Conservation (phyloP, 2,797 vertebrate species). For the Hirundo rustica region DNA sequence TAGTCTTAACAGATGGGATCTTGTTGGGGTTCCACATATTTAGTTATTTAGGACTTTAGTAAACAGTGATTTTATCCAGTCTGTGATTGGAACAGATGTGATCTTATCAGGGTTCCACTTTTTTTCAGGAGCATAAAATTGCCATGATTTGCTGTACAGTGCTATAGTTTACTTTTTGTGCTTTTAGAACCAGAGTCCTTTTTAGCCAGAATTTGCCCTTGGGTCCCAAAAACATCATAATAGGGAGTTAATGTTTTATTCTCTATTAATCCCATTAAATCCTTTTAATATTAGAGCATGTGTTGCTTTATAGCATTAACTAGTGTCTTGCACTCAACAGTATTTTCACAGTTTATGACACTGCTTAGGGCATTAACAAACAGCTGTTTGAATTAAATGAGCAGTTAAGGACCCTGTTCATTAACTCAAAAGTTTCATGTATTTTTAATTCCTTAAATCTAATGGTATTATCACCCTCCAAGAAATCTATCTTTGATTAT, state of each 20-base stretch:
- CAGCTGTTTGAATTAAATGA: conserved; percentile 90
- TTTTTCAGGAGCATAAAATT: conserved; percentile 84
- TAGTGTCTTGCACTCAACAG: conserved; percentile 87
- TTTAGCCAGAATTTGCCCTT: conserved; percentile 84
- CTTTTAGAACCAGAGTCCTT: conserved; percentile 80
- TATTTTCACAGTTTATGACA: conserved; percentile 89
- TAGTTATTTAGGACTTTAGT: conserved; percentile 87
- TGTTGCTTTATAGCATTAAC: conserved; percentile 88
- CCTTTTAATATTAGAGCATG: conserved; percentile 88
- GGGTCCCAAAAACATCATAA: conserved; percentile 85
- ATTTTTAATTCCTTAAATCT: conserved; percentile 88
- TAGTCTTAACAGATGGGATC: conserved; percentile 83
- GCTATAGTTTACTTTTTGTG: conserved; percentile 81
- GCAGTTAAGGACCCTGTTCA: conserved; percentile 88
- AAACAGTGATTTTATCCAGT: conserved; percentile 86
- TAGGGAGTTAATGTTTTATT: conserved; percentile 87
- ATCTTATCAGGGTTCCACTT: conserved; percentile 86
- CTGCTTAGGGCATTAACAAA: conserved; percentile 89
- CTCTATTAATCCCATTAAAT: conserved; percentile 88
- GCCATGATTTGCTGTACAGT: conserved; percentile 85
- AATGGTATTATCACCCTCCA: conserved; percentile 82
- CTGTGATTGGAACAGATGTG: conserved; percentile 88
- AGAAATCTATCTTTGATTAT: conserved; percentile 85
- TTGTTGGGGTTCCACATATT: conserved; percentile 86
- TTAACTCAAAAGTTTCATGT: conserved; percentile 89